Base-by-base conservation (phyloP, 2,797 vertebrate genomes). In the Oreochromis mossambicus region DNA sequence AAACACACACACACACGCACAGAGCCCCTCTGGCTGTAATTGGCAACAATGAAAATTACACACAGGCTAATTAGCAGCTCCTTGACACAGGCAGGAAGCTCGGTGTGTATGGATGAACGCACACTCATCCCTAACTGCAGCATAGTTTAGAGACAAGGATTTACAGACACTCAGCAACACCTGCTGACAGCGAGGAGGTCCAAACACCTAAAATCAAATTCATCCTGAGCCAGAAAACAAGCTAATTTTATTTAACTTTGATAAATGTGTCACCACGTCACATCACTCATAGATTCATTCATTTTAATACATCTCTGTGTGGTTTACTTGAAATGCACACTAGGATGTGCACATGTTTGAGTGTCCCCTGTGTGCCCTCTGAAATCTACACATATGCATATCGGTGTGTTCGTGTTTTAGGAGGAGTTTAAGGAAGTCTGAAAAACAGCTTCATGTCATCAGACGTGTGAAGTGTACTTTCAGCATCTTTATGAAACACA, bases 11-110 rank as follows among this genome's bases (percentile, higher is more conserved):
- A 13, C 61, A 21, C 58, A 14, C 0, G 0, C 56, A 61, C 21
- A 26, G 5, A 43, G 80, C 79, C 92, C 88, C 88, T 78, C 86
- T 21, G 87, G 91, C 92, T 91, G 83, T 91, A 84, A 93, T 87
- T 79, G 87, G 90, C 88, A 90, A 84, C 86, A 84, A 81, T 93
- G 92, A 89, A 87, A 92, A 94, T 94, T 93, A 95, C 89, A 92
- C 91, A 91, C 88, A 85, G 92, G 88, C 91, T 95, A 94, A 94
- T 94, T 92, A 94, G 90, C 92, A 91, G 87, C 87, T 91, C 68
- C 58, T 77, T 87, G 88, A 87, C 91, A 88, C 80, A 88, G 87
- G 36, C 77, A 50, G 75, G 61, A 61, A 24, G 58, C n/a, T 21
- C 7, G 4, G 48, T 78, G 80, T 82, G 76, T 83, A 15, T 73